Percentiles rank a stretch among this genome's conserved stretches.
phyloP scores from a whole-genome alignment of 2,113 vertebrate genomes.

The Ivindomyrus marchei region DNA sequence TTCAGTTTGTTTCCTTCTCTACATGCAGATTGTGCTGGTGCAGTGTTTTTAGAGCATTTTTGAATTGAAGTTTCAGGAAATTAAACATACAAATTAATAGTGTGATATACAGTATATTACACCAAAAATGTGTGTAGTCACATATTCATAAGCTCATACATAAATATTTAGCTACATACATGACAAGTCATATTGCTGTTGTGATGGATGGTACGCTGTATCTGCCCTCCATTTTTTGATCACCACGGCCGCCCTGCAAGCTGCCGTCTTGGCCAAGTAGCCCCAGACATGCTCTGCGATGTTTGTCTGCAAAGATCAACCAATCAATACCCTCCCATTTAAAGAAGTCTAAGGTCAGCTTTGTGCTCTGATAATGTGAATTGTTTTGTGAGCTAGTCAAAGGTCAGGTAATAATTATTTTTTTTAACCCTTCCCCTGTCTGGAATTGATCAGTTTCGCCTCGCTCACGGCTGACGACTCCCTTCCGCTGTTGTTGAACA shows the following conservation, averaged over 20 bases:
- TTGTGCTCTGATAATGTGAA: constrained; percentile 44
- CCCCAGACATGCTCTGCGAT: constrained; percentile 40
- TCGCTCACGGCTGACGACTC: neutral
- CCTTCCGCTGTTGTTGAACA: neutral
- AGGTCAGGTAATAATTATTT: constrained; percentile 46
- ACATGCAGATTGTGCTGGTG: neutral
- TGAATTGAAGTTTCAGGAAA: neutral
- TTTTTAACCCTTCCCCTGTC: constrained; percentile 35
- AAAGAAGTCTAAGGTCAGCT: constrained; percentile 46
- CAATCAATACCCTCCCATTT: constrained; percentile 48
- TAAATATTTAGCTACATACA: neutral
- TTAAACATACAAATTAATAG: neutral
- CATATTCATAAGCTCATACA: neutral
- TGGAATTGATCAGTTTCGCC: constrained; percentile 43
- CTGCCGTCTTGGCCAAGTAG: constrained; percentile 28
- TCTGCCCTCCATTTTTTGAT: constrained; percentile 22
- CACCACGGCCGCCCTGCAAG: constrained; percentile 7
- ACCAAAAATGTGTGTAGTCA: neutral
- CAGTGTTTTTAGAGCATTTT: neutral
- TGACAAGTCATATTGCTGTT: neutral
- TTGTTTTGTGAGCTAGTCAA: constrained; percentile 50
- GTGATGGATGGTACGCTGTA: neutral
- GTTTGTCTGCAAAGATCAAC: constrained; percentile 42
- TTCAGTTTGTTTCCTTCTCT: neutral
- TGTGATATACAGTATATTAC: neutral